Evolutionary conservation across 2,888 invertebrate genomes (phyloP).

Genomic region (Andrena praecox): DNA sequence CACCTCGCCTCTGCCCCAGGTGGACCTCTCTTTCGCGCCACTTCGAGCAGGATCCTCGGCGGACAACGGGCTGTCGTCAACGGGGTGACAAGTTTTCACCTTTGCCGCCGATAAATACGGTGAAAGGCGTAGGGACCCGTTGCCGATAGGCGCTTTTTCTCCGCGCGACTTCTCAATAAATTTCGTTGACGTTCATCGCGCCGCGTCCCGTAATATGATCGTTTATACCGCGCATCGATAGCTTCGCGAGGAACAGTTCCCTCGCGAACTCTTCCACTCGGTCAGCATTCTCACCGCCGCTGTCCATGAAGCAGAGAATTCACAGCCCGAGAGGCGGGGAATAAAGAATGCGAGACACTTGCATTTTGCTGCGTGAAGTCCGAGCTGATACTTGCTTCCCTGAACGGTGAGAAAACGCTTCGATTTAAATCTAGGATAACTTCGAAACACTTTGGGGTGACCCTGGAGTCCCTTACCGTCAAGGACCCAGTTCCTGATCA

Average conservation of each 20-base stretch:
- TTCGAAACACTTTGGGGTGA: too few species aligned
- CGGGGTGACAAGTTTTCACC: conserved; percentile 71
- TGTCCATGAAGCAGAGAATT: conserved; percentile 21
- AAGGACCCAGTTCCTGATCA: too few species aligned
- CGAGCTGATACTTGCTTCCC: too few species aligned
- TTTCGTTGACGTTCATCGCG: conserved; percentile 67
- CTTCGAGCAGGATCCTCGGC: conserved; percentile 40
- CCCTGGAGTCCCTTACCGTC: background rate
- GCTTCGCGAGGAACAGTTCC: conserved; percentile 4
- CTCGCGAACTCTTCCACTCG: conserved; percentile 17
- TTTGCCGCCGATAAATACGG: conserved; percentile 70
- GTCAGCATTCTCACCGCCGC: conserved; percentile 23
- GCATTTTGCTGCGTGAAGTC: background rate
- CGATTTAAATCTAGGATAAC: too few species aligned
- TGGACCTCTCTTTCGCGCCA: conserved; percentile 45
- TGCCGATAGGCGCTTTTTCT: conserved; percentile 57
- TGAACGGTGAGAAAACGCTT: too few species aligned
- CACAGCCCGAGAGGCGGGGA: conserved; percentile 5
- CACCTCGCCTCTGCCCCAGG: conserved; percentile 35
- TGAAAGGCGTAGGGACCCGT: conserved; percentile 60
- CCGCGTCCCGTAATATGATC: conserved; percentile 51
- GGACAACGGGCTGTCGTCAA: conserved; percentile 56
- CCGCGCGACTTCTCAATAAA: conserved; percentile 62
- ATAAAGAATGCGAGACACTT: conserved; percentile 15
- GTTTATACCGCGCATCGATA: conserved; percentile 41